Evolutionary conservation across 1,140 invertebrate species (phyloP).

Genomic region (Tenebrio molitor): DNA sequence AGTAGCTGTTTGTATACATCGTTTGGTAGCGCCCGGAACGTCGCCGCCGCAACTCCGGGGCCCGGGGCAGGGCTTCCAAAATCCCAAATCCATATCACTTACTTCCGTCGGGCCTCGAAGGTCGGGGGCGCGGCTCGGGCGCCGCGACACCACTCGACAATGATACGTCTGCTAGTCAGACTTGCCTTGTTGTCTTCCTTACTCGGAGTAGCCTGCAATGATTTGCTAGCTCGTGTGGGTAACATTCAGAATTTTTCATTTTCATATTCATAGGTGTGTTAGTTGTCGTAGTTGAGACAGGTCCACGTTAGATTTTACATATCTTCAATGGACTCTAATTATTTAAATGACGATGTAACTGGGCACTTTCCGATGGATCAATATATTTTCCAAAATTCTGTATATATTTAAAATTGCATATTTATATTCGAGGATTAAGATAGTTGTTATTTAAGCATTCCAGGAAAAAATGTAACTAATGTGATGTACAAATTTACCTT

Average conservation of each 20-base stretch:
- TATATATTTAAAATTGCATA: slow-evolving; percentile 47
- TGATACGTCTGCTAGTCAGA: slow-evolving; percentile 46
- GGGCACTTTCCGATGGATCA: slow-evolving; percentile 47
- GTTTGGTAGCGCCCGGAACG: slow-evolving; percentile 6
- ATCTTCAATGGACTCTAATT: slow-evolving; percentile 39
- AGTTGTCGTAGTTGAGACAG: slow-evolving; percentile 48
- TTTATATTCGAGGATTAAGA: slow-evolving; percentile 42
- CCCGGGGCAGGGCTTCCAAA: too few relatives aligned
- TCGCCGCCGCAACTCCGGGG: background rate
- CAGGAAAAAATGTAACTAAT: slow-evolving; percentile 51
- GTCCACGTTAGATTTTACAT: slow-evolving; percentile 51
- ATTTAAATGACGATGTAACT: slow-evolving; percentile 33
- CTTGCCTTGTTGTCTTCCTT: slow-evolving; percentile 60
- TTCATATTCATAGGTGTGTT: slow-evolving; percentile 45
- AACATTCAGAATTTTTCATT: slow-evolving; percentile 41
- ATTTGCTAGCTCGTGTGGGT: slow-evolving; percentile 49
- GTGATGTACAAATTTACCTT: slow-evolving; percentile 58
- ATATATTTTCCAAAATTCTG: slow-evolving; percentile 52
- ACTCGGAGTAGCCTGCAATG: slow-evolving; percentile 45
- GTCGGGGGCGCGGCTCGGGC: background rate
- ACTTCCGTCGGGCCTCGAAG: too few relatives aligned
- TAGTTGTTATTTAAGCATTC: slow-evolving; percentile 50
- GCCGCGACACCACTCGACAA: slow-evolving; percentile 5
- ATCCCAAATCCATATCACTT: background rate
- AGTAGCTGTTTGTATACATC: slow-evolving; percentile 47